Conservation (phyloP, 2,113 vertebrate genomes). For the Callipepla squamata region DNA sequence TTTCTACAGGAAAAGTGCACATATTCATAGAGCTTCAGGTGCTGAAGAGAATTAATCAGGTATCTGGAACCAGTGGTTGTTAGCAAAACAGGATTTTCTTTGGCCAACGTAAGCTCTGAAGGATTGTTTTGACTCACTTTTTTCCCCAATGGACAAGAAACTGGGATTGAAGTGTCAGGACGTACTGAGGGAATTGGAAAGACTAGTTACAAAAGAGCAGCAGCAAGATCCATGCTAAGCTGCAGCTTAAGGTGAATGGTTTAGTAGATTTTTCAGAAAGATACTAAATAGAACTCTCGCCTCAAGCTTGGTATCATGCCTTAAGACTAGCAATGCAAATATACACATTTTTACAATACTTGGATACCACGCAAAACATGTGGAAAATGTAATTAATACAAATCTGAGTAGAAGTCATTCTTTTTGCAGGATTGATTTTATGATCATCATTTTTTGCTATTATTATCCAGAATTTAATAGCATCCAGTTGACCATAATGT, state of each 20-base stretch:
- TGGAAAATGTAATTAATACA: background rate
- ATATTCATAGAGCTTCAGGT: background rate
- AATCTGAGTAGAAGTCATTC: background rate
- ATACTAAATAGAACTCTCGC: background rate
- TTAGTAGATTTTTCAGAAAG: slow-evolving; percentile 6
- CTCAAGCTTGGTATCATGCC: background rate
- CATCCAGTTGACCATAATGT: background rate
- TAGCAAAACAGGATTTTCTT: background rate
- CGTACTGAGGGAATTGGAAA: background rate
- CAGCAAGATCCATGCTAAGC: background rate
- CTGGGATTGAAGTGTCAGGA: background rate
- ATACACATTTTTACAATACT: background rate
- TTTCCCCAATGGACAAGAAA: background rate
- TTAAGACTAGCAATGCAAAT: background rate
- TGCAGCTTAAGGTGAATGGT: background rate
- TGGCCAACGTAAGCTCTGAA: background rate
- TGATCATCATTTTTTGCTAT: background rate
- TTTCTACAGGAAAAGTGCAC: background rate
- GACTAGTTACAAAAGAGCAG: background rate
- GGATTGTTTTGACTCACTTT: background rate
- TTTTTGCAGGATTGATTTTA: background rate
- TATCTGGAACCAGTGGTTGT: background rate
- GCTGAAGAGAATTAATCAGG: background rate
- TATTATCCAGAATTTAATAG: background rate
- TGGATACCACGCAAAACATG: background rate